Evolutionary conservation across 2,888 invertebrate species (phyloP).

Genomic region (Ceriagrion tenellum): DNA sequence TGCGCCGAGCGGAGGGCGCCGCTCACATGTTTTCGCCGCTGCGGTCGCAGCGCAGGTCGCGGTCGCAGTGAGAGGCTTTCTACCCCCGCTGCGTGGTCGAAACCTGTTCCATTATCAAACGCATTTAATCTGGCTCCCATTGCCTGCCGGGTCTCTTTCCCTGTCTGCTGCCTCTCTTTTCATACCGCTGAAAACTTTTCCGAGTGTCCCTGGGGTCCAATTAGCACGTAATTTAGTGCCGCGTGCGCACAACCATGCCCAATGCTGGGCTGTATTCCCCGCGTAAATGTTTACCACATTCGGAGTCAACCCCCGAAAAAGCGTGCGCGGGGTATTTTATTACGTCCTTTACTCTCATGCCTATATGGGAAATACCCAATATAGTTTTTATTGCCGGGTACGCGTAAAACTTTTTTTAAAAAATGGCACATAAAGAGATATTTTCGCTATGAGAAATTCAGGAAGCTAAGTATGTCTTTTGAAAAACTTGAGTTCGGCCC

Average conservation of each 20-base stretch:
- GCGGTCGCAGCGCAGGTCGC: neutral
- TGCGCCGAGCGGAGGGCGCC: neutral
- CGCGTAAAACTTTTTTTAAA: too few relatives aligned
- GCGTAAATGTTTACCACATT: too few relatives aligned
- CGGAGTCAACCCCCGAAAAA: too few relatives aligned
- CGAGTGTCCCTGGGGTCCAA: neutral
- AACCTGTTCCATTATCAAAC: neutral
- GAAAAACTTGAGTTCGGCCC: too few relatives aligned
- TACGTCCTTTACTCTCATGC: too few relatives aligned
- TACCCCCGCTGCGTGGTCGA: neutral
- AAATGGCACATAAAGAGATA: too few relatives aligned
- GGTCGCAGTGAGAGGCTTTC: neutral
- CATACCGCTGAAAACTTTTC: neutral
- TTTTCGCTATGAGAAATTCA: too few relatives aligned
- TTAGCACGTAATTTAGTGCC: neutral
- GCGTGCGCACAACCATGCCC: neutral
- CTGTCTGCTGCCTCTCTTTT: neutral
- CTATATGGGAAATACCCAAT: too few relatives aligned
- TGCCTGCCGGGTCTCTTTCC: neutral
- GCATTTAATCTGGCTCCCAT: neutral
- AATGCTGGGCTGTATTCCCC: neutral
- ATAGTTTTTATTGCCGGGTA: too few relatives aligned
- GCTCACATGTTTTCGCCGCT: neutral
- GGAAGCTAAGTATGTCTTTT: too few relatives aligned
- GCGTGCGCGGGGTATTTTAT: too few relatives aligned